Evolutionary conservation across 2,888 invertebrate genomes (phyloP), one percentile per base, ranked within the genome.

Genomic region (Drosophila colorata): DNA sequence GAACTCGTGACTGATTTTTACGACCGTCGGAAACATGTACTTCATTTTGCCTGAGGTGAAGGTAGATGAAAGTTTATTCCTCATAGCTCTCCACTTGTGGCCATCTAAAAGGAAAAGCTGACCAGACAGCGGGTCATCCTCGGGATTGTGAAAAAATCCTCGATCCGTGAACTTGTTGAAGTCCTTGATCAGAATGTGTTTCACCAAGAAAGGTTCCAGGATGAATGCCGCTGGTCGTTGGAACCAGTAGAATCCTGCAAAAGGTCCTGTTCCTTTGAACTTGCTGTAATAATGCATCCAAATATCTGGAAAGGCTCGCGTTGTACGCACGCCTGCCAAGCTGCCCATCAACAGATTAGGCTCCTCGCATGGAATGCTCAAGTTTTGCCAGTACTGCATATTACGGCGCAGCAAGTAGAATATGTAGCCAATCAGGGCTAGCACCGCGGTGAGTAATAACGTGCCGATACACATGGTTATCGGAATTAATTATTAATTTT

Each of bases 1-100:
- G 23, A 90, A 87, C 4, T 89, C 82, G 1, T 81, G 48, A 1
- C 73, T 64, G 37, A 90, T 77, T 9, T 72, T 69, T 0, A 87
- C 64, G 5, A 93, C 79, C 0, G 90, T 89, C 7, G 90, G 89
- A 60, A 91, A 93, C 93, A 93, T 93, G 46, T 74, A 82, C 74
- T 92, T 93, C 90, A 94, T 93, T 83, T 93, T 93, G 5, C 93
- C 93, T 0, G 93, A 91, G 0, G 93, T 93, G 64, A 93, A 93
- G 0, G 93, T 93, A 2, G 93, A 92, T 0, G 93, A 91, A 7
- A 94, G 67, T 33, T 93, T 93, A 1, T 90, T 75, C 3, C 94
- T 83, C 70, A 93, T 83, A 0, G 87, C 74, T 64, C 90, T 92
- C 94, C 94, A 94, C 28, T 72, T 86, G 2, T 80, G 78, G 0